Evolutionary conservation across 2,113 vertebrate genomes (phyloP).

Genomic region (Struthio camelus): DNA sequence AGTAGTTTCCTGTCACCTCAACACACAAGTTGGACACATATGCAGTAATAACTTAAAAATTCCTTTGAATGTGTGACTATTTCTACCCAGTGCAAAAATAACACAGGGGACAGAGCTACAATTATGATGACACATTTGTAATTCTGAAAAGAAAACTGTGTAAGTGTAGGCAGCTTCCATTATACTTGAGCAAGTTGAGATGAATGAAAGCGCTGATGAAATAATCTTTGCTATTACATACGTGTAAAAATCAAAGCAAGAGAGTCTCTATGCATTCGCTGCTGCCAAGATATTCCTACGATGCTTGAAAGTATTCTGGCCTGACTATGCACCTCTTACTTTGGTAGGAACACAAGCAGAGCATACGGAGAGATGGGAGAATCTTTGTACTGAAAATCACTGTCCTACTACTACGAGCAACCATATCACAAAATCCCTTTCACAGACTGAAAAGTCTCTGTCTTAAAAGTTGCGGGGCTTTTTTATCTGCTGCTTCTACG

Average conservation of each 20-base stretch:
- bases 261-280: neutral
- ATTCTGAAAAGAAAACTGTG: constrained; percentile 22
- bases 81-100: constrained; percentile 23
- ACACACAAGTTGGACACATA: neutral
- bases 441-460: neutral
- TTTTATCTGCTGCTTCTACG: neutral
- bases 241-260: neutral
- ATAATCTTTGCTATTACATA: neutral
- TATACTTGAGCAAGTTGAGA: neutral
- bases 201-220: constrained; percentile 49
- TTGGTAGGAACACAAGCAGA: neutral
- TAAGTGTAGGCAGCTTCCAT: constrained; percentile 17
- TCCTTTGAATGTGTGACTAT: neutral
- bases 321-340: neutral
- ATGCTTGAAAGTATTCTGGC: neutral
- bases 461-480: neutral
- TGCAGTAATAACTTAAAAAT: neutral
- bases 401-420: accelerated
- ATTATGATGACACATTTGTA: constrained; percentile 27
- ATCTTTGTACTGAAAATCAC: neutral
- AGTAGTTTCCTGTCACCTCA: neutral
- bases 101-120: neutral
- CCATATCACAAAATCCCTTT: accelerated
- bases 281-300: neutral
- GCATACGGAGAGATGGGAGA: neutral